These are phyloP conservation scores for Yasuhikotakia modesta DNA, from an alignment of 2,797 vertebrate species.

Conservation along the genomic window DNA sequence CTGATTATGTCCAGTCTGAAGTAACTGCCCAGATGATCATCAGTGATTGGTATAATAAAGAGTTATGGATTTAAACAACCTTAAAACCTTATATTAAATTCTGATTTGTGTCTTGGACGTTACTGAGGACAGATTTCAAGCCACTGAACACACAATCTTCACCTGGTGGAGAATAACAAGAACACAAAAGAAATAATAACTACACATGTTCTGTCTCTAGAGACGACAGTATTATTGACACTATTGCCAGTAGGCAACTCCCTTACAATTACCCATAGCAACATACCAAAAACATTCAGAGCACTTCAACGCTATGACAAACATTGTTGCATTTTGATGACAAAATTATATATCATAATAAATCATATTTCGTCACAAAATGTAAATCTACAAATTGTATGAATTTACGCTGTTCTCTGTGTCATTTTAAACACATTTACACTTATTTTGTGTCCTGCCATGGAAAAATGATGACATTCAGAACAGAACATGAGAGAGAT, in stretches of 20 bases:
- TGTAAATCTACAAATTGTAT: not conserved
- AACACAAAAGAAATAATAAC: not conserved
- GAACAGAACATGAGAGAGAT: not conserved
- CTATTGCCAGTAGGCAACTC: not conserved
- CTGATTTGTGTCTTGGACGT: not conserved
- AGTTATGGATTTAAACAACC: not conserved
- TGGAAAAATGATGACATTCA: not conserved
- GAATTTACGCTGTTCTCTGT: not conserved
- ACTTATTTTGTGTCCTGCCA: not conserved
- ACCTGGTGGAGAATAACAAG: not conserved
- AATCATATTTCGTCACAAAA: too few species aligned
- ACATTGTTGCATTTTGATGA: not conserved
- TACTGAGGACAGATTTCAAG: not conserved
- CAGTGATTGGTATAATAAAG: not conserved
- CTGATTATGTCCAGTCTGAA: constrained; percentile 17
- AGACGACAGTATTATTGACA: not conserved
- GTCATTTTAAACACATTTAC: not conserved
- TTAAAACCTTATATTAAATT: not conserved
- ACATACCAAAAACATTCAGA: not conserved
- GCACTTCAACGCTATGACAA: not conserved
- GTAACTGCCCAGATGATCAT: constrained; percentile 11
- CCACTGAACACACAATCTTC: not conserved
- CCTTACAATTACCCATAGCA: not conserved
- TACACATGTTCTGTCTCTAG: not conserved
- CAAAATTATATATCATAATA: too few species aligned